Evolutionary conservation across 2,888 invertebrate genomes (phyloP).

Genomic region (Eucriotettix oculatus): DNA sequence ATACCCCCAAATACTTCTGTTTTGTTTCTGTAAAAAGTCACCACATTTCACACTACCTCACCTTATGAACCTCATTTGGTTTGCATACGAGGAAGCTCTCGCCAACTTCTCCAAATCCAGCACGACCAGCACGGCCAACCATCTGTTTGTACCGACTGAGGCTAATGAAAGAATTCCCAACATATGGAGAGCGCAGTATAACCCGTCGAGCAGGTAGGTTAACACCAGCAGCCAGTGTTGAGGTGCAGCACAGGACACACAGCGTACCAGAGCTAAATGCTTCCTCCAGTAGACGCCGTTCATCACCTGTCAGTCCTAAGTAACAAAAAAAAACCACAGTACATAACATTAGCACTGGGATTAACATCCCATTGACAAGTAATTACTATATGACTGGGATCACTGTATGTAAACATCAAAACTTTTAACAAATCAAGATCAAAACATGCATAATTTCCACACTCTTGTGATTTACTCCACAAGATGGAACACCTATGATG

Average conservation of each 20-base stretch:
- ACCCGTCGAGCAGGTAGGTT: constrained; percentile 88
- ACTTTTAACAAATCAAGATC: too few relatives aligned
- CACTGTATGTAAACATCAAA: too few relatives aligned
- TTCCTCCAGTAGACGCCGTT: constrained; percentile 69
- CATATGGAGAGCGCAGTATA: constrained; percentile 67
- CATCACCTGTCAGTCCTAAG: constrained; percentile 63
- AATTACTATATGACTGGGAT: too few relatives aligned
- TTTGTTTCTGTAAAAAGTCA: too few relatives aligned
- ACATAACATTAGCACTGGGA: not conserved
- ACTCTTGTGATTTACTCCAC: too few relatives aligned
- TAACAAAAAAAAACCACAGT: not conserved
- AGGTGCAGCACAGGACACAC: constrained; percentile 83
- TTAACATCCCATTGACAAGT: too few relatives aligned
- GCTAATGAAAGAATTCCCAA: constrained; percentile 57
- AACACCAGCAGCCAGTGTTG: constrained; percentile 93
- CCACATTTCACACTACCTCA: constrained; percentile 14
- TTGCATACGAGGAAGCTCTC: constrained; percentile 78
- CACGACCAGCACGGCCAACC: constrained; percentile 86
- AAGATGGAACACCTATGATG: too few relatives aligned
- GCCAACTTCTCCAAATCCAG: constrained; percentile 62
- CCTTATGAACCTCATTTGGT: constrained; percentile 36
- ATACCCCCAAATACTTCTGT: too few relatives aligned
- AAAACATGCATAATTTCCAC: too few relatives aligned
- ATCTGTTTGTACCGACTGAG: constrained; percentile 84
- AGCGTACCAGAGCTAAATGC: constrained; percentile 69